phyloP scores from a whole-genome alignment of 1,140 invertebrate species.

The Drosophila sturtevanti region DNA sequence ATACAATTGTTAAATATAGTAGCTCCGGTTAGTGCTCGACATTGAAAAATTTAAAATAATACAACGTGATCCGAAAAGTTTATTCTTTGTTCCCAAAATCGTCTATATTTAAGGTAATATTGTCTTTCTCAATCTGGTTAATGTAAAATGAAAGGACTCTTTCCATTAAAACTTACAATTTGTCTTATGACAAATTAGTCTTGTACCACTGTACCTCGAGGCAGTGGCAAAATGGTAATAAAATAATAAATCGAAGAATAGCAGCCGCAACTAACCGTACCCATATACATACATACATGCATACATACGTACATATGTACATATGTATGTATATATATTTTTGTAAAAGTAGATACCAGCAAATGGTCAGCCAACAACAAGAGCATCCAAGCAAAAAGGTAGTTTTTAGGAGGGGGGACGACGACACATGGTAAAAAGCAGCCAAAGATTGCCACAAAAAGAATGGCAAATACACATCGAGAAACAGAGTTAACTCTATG shows the following conservation, averaged over 20 bases:
- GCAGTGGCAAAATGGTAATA: conserved; percentile 64
- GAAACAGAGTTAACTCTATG: conserved; percentile 26
- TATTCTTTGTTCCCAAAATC: too few relatives aligned
- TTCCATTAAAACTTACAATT: not conserved
- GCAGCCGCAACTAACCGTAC: conserved; percentile 19
- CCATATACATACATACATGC: conserved; percentile 3
- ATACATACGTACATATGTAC: not conserved
- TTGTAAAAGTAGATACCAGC: conserved; percentile 9
- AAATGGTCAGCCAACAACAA: conserved; percentile 61
- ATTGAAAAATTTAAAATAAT: too few relatives aligned
- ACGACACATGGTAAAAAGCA: conserved; percentile 8
- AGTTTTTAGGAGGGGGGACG: not conserved
- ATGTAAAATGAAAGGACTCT: too few relatives aligned
- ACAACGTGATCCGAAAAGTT: too few relatives aligned
- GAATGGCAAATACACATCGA: conserved; percentile 52
- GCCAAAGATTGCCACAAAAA: conserved; percentile 63
- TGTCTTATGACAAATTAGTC: not conserved
- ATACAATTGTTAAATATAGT: too few relatives aligned
- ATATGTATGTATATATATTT: conserved; percentile 8
- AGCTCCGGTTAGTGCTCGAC: too few relatives aligned
- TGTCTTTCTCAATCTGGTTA: too few relatives aligned
- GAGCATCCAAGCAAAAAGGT: conserved; percentile 65
- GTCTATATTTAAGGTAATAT: too few relatives aligned
- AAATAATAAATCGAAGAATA: conserved; percentile 77
- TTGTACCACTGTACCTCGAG: conserved; percentile 44